phyloP scores from a whole-genome alignment of 2,113 vertebrate species.

The Perca schrenkii region DNA sequence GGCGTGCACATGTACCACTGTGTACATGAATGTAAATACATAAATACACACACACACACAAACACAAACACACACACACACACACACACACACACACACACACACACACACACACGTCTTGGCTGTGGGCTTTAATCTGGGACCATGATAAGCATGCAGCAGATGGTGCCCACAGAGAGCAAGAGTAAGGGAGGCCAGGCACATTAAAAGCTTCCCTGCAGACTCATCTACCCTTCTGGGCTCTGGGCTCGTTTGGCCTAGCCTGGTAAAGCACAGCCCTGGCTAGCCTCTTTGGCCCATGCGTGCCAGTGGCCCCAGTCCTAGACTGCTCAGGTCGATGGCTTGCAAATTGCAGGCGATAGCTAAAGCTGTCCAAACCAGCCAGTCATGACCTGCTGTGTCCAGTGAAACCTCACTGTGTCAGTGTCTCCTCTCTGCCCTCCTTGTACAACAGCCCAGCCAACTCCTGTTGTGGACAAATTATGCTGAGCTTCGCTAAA shows the following conservation, averaged over 20 bases:
- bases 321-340: constrained; percentile 60
- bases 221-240: constrained; percentile 68
- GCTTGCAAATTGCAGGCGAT: constrained; percentile 47
- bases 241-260: constrained; percentile 66
- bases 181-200: constrained; percentile 66
- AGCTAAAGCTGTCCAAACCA: constrained; percentile 45
- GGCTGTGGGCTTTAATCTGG: constrained; percentile 75
- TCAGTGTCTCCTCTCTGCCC: constrained; percentile 19
- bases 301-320: constrained; percentile 51
- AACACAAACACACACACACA: constrained; percentile 11
- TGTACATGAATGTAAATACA: constrained; percentile 19
- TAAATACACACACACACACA: constrained; percentile 24
- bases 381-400: constrained; percentile 60
- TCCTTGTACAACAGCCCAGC: constrained; percentile 22
- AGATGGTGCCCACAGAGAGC: constrained; percentile 80
- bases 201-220: constrained; percentile 82
- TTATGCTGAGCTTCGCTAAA: constrained; percentile 39
- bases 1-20: constrained; percentile 22
- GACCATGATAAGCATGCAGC: constrained; percentile 75
- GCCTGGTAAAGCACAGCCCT: constrained; percentile 44
- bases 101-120: constrained; percentile 51
- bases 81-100: constrained; percentile 31
- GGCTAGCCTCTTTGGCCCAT: constrained; percentile 48
- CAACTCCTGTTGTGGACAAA: constrained; percentile 37
- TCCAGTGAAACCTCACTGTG: constrained; percentile 27